Evolutionary conservation across 2,113 vertebrate species (phyloP).

Genomic region (Ciconia stormi): DNA sequence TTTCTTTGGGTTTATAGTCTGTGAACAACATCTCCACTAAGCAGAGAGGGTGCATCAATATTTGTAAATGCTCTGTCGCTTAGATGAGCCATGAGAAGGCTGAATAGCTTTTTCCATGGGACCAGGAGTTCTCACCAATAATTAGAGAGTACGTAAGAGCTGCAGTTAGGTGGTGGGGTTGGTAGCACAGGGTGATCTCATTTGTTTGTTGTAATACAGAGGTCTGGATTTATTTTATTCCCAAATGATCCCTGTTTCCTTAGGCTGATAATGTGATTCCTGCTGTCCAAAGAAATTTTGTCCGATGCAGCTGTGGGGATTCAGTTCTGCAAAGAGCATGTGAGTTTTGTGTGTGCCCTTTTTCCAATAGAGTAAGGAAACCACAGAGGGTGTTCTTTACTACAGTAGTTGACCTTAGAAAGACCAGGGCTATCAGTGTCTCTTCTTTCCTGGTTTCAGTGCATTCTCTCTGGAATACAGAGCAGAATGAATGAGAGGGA

Average conservation of each 20-base stretch:
- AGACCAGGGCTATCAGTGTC: not conserved
- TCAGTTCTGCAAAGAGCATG: not conserved
- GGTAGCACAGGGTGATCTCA: not conserved
- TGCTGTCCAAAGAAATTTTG: not conserved
- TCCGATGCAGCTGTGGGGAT: not conserved
- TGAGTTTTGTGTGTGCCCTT: not conserved
- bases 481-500: not conserved
- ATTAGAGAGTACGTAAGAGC: not conserved
- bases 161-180: not conserved
- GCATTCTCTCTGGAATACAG: not conserved
- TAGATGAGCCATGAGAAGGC: not conserved
- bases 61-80: not conserved
- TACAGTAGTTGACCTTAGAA: not conserved
- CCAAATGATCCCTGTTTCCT: not conserved
- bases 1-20: not conserved
- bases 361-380: not conserved
- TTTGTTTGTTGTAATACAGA: not conserved
- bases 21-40: not conserved
- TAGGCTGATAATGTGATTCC: not conserved
- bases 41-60: not conserved
- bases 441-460: not conserved
- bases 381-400: not conserved
- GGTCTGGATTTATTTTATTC: not conserved
- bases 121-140: not conserved
- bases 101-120: not conserved